Evolutionary conservation across 2,797 vertebrate genomes (phyloP), one percentile per base, ranked within the genome.

Genomic region (Amphiprion clarkii): DNA sequence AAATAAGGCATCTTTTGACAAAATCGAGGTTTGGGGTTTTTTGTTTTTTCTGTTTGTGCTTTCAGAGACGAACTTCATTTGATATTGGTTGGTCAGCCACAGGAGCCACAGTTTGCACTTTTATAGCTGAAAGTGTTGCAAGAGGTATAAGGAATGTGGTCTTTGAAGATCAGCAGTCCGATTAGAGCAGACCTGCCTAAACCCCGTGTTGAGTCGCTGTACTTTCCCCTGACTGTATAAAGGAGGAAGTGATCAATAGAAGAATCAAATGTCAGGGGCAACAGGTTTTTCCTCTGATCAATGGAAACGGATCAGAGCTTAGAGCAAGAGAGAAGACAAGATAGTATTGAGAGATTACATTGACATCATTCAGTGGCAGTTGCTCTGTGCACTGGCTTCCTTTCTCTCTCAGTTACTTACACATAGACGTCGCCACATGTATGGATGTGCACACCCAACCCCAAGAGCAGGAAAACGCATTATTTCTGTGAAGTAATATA

Each of bases 231-330:
- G 84, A 94, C 93, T 93, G 93, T 94, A 93, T 94, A 89, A 95
- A 95, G 92, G 90, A 95, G 93, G 94, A 95, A 94, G 94, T 94
- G 93, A 95, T 96, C 95, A 91, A 95, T 95, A 92, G 82, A 83
- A 87, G 93, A 94, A 93, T 95, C 94, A 91, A 92, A 94, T 96
- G 93, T 96, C 95, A 90, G 91, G 76, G 90, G 89, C 94, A 93
- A 94, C 93, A 94, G 93, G 91, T 93, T 93, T 94, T 92, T 92
- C 87, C 89, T 94, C 88, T 95, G 94, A 96, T 96, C 95, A 95
- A 95, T 96, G 92, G 91, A 90, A 92, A 90, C 83, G 75, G 93
- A 94, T 95, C 88, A 91, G 92, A 93, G 93, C 94, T 92, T 88
- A 91, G 88, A 91, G 91, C 70, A 88, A 87, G 88, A 88, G 88